Base-by-base conservation (phyloP, 1,140 invertebrate species). In the Palaemon carinicauda region DNA sequence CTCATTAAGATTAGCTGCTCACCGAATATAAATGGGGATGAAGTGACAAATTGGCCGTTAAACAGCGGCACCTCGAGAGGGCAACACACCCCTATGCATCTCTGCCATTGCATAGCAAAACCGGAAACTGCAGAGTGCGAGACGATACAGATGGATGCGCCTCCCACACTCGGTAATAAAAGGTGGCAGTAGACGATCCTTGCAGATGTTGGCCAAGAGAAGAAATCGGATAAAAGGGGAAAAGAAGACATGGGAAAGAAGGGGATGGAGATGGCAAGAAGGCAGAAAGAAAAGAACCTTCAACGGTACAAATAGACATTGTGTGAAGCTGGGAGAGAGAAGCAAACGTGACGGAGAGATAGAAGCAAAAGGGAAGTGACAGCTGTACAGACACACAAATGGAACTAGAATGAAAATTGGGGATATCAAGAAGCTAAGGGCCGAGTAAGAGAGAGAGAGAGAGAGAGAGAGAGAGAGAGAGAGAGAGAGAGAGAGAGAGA, bases 391-490 rank as follows among this genome's bases (percentile, higher is more conserved):
- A 69, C 1, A 10, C 2, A n/a, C 5, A 27, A 31, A 12, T 31
- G 54, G 12, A 14, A 9, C 12, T 14, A 29, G 21, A 24, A 3
- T 19, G 21, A 15, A 27, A 31, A 9, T 27, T 41, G 29, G 41
- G 29, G 29, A 73, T 73, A 1, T 7, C 24, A 10, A 19, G 41
- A 24, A 73, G 52, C n/a, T 24, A 15, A 7, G 29, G 27, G n/a
- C n/a, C n/a, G 75, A 78, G 27, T 17, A 50, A 79, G 77, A 79
- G 41, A 79, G 52, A 51, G 29, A 52, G 41, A 79, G 77, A 79
- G 27, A 54, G 52, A 53, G 29, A 53, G 52, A 53, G 52, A 54
- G n/a, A 53, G 19, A 54, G n/a, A 79, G 77, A 79, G 41, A 79
- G 52, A 51, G 29, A 52, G 41, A 79, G 77, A 79, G 27, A 54